Conservation (phyloP, 1,140 invertebrate species). For the Hyposmocoma kahamanoa region DNA sequence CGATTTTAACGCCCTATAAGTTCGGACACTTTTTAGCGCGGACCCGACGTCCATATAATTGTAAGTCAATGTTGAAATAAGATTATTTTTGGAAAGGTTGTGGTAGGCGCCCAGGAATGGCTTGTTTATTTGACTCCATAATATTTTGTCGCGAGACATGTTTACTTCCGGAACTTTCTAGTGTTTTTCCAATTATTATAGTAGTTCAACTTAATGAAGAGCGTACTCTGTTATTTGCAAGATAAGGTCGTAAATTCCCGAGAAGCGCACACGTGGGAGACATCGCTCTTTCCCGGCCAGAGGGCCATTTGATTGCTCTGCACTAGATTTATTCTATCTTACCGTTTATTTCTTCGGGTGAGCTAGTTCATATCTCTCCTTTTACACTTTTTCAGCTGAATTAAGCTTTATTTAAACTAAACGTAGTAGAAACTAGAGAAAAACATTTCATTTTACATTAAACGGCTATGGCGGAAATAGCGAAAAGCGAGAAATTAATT, state of each 20-base stretch:
- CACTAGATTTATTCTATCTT: slow-evolving; percentile 36
- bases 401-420: slow-evolving; percentile 1
- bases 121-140: too few species aligned
- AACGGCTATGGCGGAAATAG: too few species aligned
- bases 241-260: slow-evolving; percentile 36
- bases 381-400: slow-evolving; percentile 2
- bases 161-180: slow-evolving; percentile 10
- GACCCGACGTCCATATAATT: too few species aligned
- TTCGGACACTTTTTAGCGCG: too few species aligned
- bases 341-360: slow-evolving; percentile 24
- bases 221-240: slow-evolving; percentile 28
- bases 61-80: too few species aligned
- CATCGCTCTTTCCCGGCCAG: slow-evolving; percentile 27
- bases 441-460: too few species aligned
- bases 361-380: background rate
- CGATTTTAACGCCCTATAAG: too few species aligned
- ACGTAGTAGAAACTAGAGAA: too few species aligned
- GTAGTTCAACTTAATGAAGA: slow-evolving; percentile 19
- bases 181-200: slow-evolving; percentile 2
- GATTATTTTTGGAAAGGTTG: too few species aligned
- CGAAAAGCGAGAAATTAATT: too few species aligned
- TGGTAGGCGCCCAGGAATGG: too few species aligned
- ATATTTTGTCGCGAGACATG: too few species aligned
- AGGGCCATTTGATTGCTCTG: slow-evolving; percentile 40
- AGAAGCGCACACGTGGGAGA: slow-evolving; percentile 32